Conservation (phyloP, 2,888 invertebrate genomes). For the Sialis lutaria region DNA sequence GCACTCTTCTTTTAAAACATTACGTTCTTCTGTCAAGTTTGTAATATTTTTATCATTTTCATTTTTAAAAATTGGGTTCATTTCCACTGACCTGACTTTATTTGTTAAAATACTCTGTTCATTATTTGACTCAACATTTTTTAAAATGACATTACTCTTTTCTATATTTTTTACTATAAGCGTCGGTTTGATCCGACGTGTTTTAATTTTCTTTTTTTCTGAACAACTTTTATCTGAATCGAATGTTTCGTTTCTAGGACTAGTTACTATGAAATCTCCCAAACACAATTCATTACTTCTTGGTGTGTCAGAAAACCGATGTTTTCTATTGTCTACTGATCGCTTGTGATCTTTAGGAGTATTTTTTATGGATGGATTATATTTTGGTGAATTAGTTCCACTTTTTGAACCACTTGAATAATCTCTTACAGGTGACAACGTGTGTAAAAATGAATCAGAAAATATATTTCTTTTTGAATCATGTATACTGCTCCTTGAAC, state of each 20-base stretch:
- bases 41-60: conserved; percentile 23
- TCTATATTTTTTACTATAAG: not conserved
- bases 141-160: no score
- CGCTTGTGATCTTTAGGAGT: not conserved
- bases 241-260: not conserved
- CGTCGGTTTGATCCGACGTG: conserved; percentile 1
- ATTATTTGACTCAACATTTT: no score
- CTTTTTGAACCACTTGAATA: no score
- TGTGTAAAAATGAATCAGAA: no score
- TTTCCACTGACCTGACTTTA: conserved; percentile 15
- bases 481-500: no score
- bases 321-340: not conserved
- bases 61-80: conserved; percentile 26
- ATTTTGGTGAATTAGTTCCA: no score
- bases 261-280: conserved; percentile 2
- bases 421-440: no score
- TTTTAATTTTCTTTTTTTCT: not conserved
- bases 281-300: not conserved
- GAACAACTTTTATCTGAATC: not conserved
- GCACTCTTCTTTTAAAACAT: conserved; percentile 27
- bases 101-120: no score
- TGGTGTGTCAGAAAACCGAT: not conserved
- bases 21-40: conserved; percentile 26
- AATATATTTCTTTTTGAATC: no score
- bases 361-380: not conserved